Conservation (phyloP, 2,888 invertebrate genomes). For the Drosophila maculinotata region DNA sequence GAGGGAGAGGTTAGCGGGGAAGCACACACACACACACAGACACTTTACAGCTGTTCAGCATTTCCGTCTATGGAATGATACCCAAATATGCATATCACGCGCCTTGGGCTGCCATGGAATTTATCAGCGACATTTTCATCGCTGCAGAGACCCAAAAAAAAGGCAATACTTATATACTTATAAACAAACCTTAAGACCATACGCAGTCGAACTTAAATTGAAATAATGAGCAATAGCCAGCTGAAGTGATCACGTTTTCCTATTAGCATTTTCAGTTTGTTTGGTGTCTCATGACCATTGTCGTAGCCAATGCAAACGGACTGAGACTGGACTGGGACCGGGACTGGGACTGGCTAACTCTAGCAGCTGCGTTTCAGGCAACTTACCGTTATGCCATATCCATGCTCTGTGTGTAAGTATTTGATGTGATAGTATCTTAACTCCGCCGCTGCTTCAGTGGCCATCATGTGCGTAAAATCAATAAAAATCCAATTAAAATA, state of each 20-base stretch:
- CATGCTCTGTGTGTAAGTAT: constrained; percentile 13
- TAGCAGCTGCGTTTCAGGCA: constrained; percentile 33
- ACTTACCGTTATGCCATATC: constrained; percentile 51
- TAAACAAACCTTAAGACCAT: constrained; percentile 20
- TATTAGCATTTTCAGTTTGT: constrained; percentile 69
- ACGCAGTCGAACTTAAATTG: constrained; percentile 57
- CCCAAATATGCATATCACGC: constrained; percentile 70
- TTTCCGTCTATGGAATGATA: constrained; percentile 60
- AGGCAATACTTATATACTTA: not conserved
- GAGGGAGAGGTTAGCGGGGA: no score
- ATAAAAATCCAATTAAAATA: constrained; percentile 78
- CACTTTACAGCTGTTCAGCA: constrained; percentile 54
- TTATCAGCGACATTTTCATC: constrained; percentile 66
- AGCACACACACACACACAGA: constrained; percentile 8
- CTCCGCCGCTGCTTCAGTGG: constrained; percentile 2
- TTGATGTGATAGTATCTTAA: constrained; percentile 25
- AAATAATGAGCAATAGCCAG: constrained; percentile 72
- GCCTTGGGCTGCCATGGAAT: constrained; percentile 49
- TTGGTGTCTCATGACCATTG: constrained; percentile 56
- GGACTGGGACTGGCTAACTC: constrained; percentile 25
- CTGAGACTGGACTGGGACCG: no score
- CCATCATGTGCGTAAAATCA: constrained; percentile 77
- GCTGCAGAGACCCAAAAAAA: constrained; percentile 10
- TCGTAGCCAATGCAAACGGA: constrained; percentile 21
- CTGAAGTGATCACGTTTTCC: constrained; percentile 71